A percentile compares a stretch with the other conserved stretches of the same genome.
phyloP scores from a whole-genome alignment of 2,113 vertebrate species.

The Sturnus vulgaris region DNA sequence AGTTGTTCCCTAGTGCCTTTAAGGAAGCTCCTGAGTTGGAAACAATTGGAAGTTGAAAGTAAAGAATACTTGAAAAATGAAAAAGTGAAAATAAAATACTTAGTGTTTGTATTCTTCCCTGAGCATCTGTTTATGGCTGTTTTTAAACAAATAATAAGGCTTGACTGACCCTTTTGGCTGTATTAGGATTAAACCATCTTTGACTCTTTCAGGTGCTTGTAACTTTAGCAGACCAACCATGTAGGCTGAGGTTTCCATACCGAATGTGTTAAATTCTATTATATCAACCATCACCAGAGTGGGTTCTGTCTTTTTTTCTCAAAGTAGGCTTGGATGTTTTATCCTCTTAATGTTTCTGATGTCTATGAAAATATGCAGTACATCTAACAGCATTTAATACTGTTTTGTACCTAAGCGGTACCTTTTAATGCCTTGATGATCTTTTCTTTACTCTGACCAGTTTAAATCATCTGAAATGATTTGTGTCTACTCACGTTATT shows the following conservation, averaged over 20 bases:
- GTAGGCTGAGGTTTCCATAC: background rate
- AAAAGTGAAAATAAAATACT: background rate
- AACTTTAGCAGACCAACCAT: background rate
- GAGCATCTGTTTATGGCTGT: background rate
- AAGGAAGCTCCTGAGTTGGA: background rate
- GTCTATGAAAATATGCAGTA: background rate
- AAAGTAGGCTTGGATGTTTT: background rate
- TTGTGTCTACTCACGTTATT: rapidly evolving
- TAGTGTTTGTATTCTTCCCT: background rate
- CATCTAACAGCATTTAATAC: background rate
- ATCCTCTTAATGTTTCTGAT: background rate
- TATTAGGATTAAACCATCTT: background rate
- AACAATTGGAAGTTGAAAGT: background rate
- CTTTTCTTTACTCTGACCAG: background rate
- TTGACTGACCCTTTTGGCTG: background rate
- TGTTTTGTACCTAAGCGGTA: background rate
- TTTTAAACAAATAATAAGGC: background rate
- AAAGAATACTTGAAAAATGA: too few species aligned
- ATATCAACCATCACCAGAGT: background rate
- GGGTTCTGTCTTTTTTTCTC: background rate
- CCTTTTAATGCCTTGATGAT: background rate
- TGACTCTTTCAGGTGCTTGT: background rate
- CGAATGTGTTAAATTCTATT: background rate
- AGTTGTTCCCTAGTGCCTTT: background rate
- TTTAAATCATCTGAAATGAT: background rate